Base-by-base conservation (phyloP, 2,113 vertebrate species). In the Hystrix brachyura region DNA sequence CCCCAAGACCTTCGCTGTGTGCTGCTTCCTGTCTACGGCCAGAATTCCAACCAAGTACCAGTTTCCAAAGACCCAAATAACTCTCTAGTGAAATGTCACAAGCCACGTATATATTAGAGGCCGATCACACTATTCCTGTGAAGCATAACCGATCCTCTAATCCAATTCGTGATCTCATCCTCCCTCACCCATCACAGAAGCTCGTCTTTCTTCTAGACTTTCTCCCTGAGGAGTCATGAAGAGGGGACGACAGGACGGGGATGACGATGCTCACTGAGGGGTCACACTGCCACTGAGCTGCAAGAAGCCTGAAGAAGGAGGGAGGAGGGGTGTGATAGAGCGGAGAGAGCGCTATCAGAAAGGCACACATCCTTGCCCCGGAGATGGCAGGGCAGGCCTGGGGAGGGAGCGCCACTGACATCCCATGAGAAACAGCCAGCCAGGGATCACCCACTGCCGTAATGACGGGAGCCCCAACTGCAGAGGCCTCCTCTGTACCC, bases 361-460 rank as follows among this genome's bases (percentile, higher is more conserved):
- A 60, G 32, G 11, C 2, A 27, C 27, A 48, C 0, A 12, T 32
- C 55, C 1, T 11, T 0, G 11, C 43, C 91, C 48, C 17, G 0
- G 0, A 1, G 32, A 72, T 0, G 0, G 38, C 10, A 1, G 34
- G 19, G 11, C 51, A 27, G 72, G 9, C 34, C 89, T 7, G 51
- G 23, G 17, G 48, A 48, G 64, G 4, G 17, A 38, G 53, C 43
- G 11, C 38, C 11, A 46, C 69, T 53, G 27, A 43, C n/a, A 19
- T 27, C 27, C 5, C 4, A 6, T 1, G 13, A 7, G 53, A 55
- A 62, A 38, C 9, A 12, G 55, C 10, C 48, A 67, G 29, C 1
- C 1, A n/a, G 38, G 8, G 55, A 32, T 27, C 10, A 43, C 57
- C 17, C 32, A 0, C 2, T 0, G 25, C n/a, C 34, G 69, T 7